Conservation (phyloP, 1,140 invertebrate species). For the Zaprionus africanus region DNA sequence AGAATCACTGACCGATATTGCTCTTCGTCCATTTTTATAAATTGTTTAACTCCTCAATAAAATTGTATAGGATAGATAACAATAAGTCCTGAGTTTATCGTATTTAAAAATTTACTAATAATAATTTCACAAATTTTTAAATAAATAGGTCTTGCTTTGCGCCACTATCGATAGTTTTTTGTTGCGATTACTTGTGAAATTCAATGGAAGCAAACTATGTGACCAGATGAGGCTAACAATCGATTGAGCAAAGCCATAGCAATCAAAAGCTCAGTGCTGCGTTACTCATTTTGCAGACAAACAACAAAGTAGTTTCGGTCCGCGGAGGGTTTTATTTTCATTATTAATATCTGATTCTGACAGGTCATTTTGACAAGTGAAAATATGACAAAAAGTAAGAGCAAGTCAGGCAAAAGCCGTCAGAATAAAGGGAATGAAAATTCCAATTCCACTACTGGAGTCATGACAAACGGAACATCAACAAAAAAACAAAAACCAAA, state of each 20-base stretch:
- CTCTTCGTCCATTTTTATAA: too few species aligned
- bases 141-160: neutral
- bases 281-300: neutral
- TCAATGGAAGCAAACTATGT: neutral
- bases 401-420: neutral
- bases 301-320: neutral
- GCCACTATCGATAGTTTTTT: neutral
- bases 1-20: too few species aligned
- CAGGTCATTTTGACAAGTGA: neutral
- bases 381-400: neutral
- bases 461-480: neutral
- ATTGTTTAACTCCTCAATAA: too few species aligned
- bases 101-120: too few species aligned
- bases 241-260: neutral
- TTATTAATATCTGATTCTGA: neutral
- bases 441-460: neutral
- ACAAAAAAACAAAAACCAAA: slow-evolving; percentile 8
- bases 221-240: neutral
- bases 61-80: too few species aligned
- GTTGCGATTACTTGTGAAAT: neutral
- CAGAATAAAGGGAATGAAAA: slow-evolving; percentile 3
- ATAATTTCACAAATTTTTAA: neutral
- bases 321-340: slow-evolving; percentile 2
- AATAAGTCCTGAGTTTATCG: too few species aligned
- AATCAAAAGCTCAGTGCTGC: slow-evolving; percentile 13